A percentile compares a stretch with the other conserved stretches of the same genome.
Evolutionary conservation across 2,113 vertebrate genomes (phyloP).

Genomic region (Okapia johnstoni): DNA sequence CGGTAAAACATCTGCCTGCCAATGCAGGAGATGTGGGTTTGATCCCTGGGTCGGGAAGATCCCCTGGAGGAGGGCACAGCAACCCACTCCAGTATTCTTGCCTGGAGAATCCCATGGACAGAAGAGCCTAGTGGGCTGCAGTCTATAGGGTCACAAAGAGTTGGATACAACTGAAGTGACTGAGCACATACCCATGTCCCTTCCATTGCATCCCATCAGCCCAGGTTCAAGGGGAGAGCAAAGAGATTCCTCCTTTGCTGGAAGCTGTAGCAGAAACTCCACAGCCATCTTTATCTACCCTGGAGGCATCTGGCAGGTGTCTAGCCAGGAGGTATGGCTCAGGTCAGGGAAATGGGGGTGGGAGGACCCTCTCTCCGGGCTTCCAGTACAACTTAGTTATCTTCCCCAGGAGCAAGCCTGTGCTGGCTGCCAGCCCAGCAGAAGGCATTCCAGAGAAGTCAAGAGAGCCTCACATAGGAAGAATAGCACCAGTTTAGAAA

Average conservation of each 20-base stretch:
- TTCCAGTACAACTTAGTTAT: constrained; percentile 10
- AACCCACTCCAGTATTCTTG: background rate
- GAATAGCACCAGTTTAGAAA: background rate
- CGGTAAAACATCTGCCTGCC: background rate
- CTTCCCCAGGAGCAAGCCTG: background rate
- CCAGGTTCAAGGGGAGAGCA: background rate
- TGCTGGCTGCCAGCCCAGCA: constrained; percentile 30
- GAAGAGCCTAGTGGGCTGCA: background rate
- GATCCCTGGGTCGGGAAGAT: background rate
- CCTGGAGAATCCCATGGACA: background rate
- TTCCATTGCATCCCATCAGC: background rate
- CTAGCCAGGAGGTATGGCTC: constrained; percentile 1
- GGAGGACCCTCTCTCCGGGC: background rate
- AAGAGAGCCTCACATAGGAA: background rate
- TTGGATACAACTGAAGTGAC: background rate
- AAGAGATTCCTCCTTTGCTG: background rate
- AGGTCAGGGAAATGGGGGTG: background rate
- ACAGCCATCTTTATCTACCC: background rate
- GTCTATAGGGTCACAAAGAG: background rate
- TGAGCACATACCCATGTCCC: background rate
- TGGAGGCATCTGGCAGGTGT: background rate
- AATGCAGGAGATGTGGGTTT: background rate
- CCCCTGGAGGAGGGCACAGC: background rate
- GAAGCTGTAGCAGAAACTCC: background rate
- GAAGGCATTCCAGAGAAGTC: background rate